phyloP scores from a whole-genome alignment of 2,888 invertebrate genomes.

The Athalia circularis region DNA sequence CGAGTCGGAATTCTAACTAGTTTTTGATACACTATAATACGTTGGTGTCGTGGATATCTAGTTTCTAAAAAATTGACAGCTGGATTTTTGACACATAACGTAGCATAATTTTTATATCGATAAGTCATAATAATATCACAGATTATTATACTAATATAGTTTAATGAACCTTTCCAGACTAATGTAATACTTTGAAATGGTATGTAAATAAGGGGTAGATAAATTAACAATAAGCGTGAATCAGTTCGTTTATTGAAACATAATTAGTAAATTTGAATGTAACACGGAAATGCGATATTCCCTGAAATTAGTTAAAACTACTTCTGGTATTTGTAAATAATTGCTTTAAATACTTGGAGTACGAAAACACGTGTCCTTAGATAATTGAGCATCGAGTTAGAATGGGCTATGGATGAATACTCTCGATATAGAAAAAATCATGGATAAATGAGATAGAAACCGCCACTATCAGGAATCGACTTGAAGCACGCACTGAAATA shows the following conservation, averaged over 20 bases:
- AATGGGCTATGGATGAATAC: slow-evolving; percentile 24
- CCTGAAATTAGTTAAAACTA: neutral
- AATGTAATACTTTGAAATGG: slow-evolving; percentile 1
- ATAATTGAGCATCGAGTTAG: slow-evolving; percentile 19
- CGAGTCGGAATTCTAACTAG: neutral
- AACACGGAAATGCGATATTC: slow-evolving; percentile 15
- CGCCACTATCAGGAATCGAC: neutral
- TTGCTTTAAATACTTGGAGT: slow-evolving; percentile 9
- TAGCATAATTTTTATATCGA: neutral
- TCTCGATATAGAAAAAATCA: slow-evolving; percentile 2
- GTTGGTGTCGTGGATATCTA: neutral
- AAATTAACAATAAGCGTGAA: neutral
- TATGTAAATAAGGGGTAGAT: slow-evolving; percentile 5
- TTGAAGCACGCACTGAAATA: no score
- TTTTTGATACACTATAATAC: neutral
- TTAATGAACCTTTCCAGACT: neutral
- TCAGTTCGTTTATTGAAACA: slow-evolving; percentile 33
- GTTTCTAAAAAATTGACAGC: slow-evolving; percentile 1
- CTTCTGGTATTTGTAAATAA: slow-evolving; percentile 3
- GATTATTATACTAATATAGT: slow-evolving; percentile 16
- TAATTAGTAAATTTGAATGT: slow-evolving; percentile 20
- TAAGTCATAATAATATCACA: neutral
- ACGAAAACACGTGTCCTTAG: slow-evolving; percentile 2
- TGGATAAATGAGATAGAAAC: neutral
- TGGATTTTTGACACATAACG: slow-evolving; percentile 22